A percentile compares a stretch with the other conserved stretches of the same genome.
Evolutionary conservation across 1,140 invertebrate genomes (phyloP).

Genomic region (Acromyrmex charruanus): DNA sequence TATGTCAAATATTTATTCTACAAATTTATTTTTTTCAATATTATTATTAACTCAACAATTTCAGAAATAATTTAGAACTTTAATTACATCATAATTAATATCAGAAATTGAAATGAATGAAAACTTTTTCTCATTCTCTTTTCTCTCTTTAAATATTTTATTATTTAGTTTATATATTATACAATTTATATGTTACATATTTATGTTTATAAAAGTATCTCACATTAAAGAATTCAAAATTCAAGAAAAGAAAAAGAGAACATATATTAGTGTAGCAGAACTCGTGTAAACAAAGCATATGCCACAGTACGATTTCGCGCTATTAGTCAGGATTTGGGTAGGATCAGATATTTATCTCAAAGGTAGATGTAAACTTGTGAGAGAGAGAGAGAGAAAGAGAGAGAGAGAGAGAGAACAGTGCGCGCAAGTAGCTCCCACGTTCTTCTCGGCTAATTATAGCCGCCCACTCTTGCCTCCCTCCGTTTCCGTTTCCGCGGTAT

Average conservation of each 20-base stretch:
- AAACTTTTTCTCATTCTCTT: not conserved
- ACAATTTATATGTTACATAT: not conserved
- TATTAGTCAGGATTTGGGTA: conserved; percentile 7
- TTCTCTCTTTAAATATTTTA: not conserved
- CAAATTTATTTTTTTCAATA: conserved; percentile 13
- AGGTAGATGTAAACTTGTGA: conserved; percentile 2
- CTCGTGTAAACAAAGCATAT: conserved; percentile 21
- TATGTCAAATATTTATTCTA: conserved; percentile 11
- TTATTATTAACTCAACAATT: conserved; percentile 11
- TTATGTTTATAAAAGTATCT: conserved; percentile 15
- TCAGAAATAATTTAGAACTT: conserved; percentile 40
- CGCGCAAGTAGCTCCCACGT: conserved; percentile 41
- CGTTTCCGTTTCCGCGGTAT: conserved; percentile 62
- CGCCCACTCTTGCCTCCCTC: conserved; percentile 30
- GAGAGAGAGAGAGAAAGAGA: not conserved
- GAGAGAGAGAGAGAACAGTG: conserved; percentile 2
- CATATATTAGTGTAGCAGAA: not conserved
- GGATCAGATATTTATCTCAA: conserved; percentile 45
- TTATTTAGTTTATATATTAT: not conserved
- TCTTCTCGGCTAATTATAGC: conserved; percentile 64
- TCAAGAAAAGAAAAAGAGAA: not conserved
- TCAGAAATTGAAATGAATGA: not conserved
- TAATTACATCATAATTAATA: conserved; percentile 30
- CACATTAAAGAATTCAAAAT: not conserved
- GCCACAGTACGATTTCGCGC: not conserved